phyloP scores from a whole-genome alignment of 1,140 invertebrate species.

The Drosophila navojoa region DNA sequence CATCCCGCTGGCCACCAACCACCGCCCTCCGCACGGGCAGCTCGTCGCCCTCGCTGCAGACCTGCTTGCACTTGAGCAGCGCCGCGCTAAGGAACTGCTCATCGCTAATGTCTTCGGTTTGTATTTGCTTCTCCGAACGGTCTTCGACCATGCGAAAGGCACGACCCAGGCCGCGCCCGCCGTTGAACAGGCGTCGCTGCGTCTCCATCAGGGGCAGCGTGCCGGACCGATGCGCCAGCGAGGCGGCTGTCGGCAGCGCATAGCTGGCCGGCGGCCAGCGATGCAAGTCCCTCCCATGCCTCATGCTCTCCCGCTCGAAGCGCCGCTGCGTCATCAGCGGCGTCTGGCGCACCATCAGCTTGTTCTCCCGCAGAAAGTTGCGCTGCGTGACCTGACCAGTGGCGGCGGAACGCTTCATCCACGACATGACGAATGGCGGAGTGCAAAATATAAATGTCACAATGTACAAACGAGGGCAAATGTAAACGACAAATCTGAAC shows the following conservation, averaged over 20 bases:
- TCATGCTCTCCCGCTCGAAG: neutral
- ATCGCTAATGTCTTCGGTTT: constrained; percentile 64
- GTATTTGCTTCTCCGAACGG: constrained; percentile 56
- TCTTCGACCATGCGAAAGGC: neutral
- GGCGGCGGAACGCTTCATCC: constrained; percentile 17
- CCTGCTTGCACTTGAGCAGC: constrained; percentile 49
- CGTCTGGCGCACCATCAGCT: constrained; percentile 28
- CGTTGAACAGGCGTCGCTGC: neutral
- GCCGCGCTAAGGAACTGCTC: constrained; percentile 60
- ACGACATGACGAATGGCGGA: constrained; percentile 1
- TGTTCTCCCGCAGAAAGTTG: constrained; percentile 61
- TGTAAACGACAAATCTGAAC: constrained; percentile 28
- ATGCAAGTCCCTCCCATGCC: neutral
- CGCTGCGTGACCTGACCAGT: constrained; percentile 14
- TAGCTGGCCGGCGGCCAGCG: constrained; percentile 30
- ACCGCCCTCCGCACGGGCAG: neutral
- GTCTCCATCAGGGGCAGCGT: constrained; percentile 5
- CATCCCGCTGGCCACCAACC: neutral
- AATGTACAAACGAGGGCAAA: constrained; percentile 22
- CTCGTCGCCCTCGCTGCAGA: constrained; percentile 59
- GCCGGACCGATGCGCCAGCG: constrained; percentile 9
- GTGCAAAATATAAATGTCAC: constrained; percentile 8
- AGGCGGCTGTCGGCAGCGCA: constrained; percentile 42
- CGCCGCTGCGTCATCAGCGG: neutral
- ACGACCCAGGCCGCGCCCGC: neutral